phyloP scores from a whole-genome alignment of 1,140 invertebrate species.

The Drosophila trapezifrons region DNA sequence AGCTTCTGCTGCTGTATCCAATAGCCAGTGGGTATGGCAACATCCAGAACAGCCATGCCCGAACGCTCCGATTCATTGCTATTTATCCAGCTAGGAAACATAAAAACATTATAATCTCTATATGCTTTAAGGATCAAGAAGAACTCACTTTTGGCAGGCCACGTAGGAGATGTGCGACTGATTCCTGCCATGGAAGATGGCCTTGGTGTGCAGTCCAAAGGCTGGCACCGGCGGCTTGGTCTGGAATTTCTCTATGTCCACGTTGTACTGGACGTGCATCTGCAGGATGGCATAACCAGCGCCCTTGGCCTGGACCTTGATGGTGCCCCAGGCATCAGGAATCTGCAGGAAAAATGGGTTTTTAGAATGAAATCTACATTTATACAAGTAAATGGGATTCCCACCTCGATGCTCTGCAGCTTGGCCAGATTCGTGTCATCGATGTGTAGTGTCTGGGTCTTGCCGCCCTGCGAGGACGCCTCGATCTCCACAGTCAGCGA shows the following conservation, averaged over 20 bases:
- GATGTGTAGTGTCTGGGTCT: slow-evolving; percentile 88
- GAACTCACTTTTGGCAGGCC: slow-evolving; percentile 90
- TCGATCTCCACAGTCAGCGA: slow-evolving; percentile 92
- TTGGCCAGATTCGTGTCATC: slow-evolving; percentile 90
- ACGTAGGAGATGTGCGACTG: slow-evolving; percentile 95
- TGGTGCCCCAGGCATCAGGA: slow-evolving; percentile 95
- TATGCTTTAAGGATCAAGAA: not conserved
- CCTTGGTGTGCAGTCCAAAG: slow-evolving; percentile 89
- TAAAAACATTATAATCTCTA: not conserved
- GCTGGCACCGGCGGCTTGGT: slow-evolving; percentile 92
- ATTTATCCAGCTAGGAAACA: slow-evolving; percentile 89
- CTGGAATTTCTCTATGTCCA: slow-evolving; percentile 94
- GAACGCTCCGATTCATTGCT: slow-evolving; percentile 91
- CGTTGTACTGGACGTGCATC: slow-evolving; percentile 97
- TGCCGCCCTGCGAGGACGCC: slow-evolving; percentile 91
- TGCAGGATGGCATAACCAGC: slow-evolving; percentile 96
- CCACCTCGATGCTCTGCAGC: slow-evolving; percentile 90
- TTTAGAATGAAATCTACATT: not conserved
- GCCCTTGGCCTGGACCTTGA: slow-evolving; percentile 94
- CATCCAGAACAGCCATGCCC: slow-evolving; percentile 96
- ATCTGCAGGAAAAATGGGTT: slow-evolving; percentile 87
- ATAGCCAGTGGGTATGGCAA: slow-evolving; percentile 96
- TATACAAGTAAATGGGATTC: slow-evolving; percentile 37
- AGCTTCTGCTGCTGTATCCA: slow-evolving; percentile 95
- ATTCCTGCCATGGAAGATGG: slow-evolving; percentile 94